Evolutionary conservation across 1,140 invertebrate species (phyloP).

Genomic region (Halesus radiatus): DNA sequence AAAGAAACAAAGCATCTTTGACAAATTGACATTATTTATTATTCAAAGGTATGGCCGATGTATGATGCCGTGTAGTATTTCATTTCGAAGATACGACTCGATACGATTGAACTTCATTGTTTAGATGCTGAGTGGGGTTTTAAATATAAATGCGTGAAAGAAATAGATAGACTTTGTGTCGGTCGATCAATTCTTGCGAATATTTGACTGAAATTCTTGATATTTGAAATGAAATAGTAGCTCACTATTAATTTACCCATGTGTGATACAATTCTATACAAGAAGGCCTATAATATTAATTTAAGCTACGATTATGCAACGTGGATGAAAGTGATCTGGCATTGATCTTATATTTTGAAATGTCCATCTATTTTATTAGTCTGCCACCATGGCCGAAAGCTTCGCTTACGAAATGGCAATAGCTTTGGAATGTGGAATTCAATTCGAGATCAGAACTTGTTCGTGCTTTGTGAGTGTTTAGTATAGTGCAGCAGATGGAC

Average conservation of each 20-base stretch:
- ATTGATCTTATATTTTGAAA: conserved; percentile 7
- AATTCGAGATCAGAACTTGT: neutral
- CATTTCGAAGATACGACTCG: neutral
- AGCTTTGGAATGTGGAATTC: neutral
- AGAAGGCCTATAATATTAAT: neutral
- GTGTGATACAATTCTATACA: neutral
- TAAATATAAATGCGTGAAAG: neutral
- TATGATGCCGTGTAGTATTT: conserved; percentile 8
- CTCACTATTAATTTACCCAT: neutral
- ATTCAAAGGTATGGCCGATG: neutral
- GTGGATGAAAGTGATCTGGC: neutral
- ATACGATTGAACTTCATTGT: neutral
- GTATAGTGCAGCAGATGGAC: neutral
- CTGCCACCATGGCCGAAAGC: neutral
- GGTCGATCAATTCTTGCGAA: conserved; percentile 8
- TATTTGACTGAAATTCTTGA: neutral
- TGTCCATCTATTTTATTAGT: conserved; percentile 24
- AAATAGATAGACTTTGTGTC: neutral
- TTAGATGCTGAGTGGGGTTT: neutral
- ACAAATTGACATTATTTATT: neutral
- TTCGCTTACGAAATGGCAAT: conserved; percentile 23
- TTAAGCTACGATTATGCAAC: neutral
- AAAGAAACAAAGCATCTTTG: neutral
- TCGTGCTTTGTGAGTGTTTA: neutral
- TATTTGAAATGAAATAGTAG: neutral